These are phyloP conservation scores for Acromyrmex charruanus DNA, from an alignment of 1,140 invertebrate species.

Conservation along the genomic window DNA sequence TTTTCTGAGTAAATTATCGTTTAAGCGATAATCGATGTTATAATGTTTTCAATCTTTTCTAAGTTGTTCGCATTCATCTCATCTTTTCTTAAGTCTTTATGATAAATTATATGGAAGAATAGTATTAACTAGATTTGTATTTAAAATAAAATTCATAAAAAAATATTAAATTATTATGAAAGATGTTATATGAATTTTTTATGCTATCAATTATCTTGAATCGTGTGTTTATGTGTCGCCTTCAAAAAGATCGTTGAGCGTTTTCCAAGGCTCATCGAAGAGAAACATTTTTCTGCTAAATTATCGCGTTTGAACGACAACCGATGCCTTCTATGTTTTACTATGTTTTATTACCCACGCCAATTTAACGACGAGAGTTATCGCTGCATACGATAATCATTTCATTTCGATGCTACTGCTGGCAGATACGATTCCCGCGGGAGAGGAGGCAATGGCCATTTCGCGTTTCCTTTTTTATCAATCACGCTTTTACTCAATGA, in stretches of 20 bases:
- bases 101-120: not conserved
- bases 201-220: not conserved
- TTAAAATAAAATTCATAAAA: not conserved
- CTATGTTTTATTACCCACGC: constrained; percentile 39
- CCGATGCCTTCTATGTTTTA: constrained; percentile 43
- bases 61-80: not conserved
- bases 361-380: constrained; percentile 42
- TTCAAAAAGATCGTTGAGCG: not conserved
- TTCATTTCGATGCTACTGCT: constrained; percentile 35
- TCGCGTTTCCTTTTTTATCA: constrained; percentile 73
- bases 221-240: no score
- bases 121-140: not conserved
- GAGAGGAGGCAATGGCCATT: constrained; percentile 47
- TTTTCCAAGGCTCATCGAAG: not conserved
- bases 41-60: not conserved
- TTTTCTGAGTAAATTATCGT: constrained; percentile 27
- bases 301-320: constrained; percentile 31
- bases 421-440: constrained; percentile 57
- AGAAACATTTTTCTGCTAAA: not conserved
- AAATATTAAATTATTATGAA: not conserved
- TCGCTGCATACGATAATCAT: constrained; percentile 45
- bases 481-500: constrained; percentile 79
- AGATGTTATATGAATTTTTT: not conserved
- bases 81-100: not conserved
- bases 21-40: constrained; percentile 25